Percentiles rank a stretch among this genome's conserved stretches.
phyloP scores from a whole-genome alignment of 1,140 invertebrate genomes.

The Octopus bimaculoides region DNA sequence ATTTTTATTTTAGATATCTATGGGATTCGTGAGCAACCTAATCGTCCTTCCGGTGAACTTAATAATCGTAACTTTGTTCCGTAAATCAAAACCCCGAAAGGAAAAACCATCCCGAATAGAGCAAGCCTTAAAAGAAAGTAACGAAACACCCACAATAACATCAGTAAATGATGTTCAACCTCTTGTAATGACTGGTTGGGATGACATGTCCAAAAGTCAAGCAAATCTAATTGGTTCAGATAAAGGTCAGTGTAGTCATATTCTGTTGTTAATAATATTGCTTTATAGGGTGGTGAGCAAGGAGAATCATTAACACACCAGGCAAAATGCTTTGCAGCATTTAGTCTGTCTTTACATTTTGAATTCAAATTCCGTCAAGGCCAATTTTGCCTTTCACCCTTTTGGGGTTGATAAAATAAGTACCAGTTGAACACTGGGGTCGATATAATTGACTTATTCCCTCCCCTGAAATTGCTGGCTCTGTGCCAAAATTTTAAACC shows the following conservation, averaged over 20 bases:
- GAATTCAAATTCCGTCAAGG: too few relatives aligned
- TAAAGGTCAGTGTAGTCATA: neutral
- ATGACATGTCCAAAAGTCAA: constrained; percentile 17
- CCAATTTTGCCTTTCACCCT: too few relatives aligned
- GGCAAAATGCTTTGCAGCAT: too few relatives aligned
- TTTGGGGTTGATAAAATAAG: too few relatives aligned
- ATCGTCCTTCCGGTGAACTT: constrained; percentile 63
- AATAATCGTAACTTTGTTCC: constrained; percentile 59
- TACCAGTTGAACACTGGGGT: too few relatives aligned
- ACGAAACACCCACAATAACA: constrained; percentile 24
- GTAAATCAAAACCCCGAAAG: constrained; percentile 54
- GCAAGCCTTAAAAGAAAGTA: constrained; percentile 44
- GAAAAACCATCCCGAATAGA: constrained; percentile 54
- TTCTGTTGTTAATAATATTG: too few relatives aligned
- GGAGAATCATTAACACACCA: too few relatives aligned
- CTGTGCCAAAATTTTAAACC: too few relatives aligned
- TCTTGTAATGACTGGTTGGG: constrained; percentile 25
- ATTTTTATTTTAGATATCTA: constrained; percentile 47
- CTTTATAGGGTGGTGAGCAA: too few relatives aligned
- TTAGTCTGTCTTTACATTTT: too few relatives aligned
- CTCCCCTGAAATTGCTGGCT: too few relatives aligned
- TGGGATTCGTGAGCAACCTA: constrained; percentile 52
- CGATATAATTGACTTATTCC: too few relatives aligned
- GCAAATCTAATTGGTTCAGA: neutral
- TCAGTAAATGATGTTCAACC: constrained; percentile 46